Evolutionary conservation across 2,113 vertebrate genomes (phyloP).

Genomic region (Emydura subglobosa): DNA sequence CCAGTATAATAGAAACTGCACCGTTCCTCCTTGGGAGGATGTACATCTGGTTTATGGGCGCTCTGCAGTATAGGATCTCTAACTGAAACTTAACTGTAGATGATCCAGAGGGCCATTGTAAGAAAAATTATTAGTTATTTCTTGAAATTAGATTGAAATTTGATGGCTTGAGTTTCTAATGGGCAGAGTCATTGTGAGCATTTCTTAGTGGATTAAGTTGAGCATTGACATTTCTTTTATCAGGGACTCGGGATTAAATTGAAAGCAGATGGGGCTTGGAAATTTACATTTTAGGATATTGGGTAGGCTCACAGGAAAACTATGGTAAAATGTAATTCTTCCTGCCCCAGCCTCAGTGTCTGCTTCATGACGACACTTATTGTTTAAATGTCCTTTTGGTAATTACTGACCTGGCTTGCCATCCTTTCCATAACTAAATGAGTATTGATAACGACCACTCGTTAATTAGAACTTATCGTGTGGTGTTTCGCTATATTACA

Average conservation of each 20-base stretch:
- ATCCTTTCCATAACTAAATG: background rate
- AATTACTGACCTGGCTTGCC: background rate
- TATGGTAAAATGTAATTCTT: background rate
- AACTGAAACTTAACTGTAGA: background rate
- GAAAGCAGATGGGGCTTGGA: background rate
- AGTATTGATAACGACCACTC: background rate
- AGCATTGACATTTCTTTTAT: background rate
- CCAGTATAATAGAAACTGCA: background rate
- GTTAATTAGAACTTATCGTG: accelerated
- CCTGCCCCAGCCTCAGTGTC: background rate
- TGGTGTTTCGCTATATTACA: background rate
- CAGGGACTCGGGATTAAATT: background rate
- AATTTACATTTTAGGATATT: background rate
- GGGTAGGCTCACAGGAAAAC: background rate
- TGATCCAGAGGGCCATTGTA: accelerated
- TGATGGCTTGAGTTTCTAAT: background rate
- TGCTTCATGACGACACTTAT: background rate
- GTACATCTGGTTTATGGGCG: accelerated
- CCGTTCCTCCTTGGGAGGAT: background rate
- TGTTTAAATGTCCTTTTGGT: background rate
- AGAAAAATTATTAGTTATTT: accelerated
- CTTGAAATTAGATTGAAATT: background rate
- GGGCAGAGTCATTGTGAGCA: background rate
- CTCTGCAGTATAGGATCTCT: accelerated
- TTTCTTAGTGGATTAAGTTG: background rate